phyloP scores from a whole-genome alignment of 2,797 vertebrate genomes.

The Pelodytes ibericus region DNA sequence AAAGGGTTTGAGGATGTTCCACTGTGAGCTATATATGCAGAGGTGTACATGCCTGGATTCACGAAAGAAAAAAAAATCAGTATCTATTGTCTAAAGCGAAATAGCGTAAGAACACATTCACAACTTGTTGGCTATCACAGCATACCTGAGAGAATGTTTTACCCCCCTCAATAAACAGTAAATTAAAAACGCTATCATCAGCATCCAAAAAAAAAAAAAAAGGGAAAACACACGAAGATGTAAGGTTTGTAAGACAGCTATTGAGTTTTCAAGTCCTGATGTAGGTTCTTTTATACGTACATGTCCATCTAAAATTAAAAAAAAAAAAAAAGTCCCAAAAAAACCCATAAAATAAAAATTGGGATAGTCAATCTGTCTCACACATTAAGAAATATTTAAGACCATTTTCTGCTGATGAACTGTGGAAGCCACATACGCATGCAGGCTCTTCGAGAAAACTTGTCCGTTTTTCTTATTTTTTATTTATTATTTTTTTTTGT shows the following conservation, averaged over 20 bases:
- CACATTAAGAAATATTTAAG: conserved; percentile 97
- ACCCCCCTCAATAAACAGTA: conserved; percentile 94
- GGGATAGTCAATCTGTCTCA: conserved; percentile 90
- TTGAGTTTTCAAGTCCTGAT: conserved; percentile 93
- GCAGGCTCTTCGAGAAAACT: conserved; percentile 91
- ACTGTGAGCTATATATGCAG: conserved; percentile 61
- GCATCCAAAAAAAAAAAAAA: conserved; percentile 81
- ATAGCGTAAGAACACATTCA: conserved; percentile 99
- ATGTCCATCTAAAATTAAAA: conserved; percentile 85
- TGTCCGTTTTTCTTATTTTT: neutral
- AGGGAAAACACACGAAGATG: conserved; percentile 79
- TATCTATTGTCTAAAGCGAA: conserved; percentile 82
- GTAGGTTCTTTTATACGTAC: conserved; percentile 87
- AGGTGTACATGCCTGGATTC: conserved; percentile 74
- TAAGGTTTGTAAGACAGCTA: conserved; percentile 92
- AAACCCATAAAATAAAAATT: too few species aligned
- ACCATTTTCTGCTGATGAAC: conserved; percentile 97
- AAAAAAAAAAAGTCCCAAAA: conserved; percentile 74
- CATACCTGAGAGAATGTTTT: conserved; percentile 99
- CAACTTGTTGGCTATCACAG: conserved; percentile 99
- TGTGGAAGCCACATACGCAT: conserved; percentile 92
- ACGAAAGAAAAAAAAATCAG: conserved; percentile 78
- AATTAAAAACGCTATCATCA: conserved; percentile 89
- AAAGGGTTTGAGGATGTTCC: conserved; percentile 71
- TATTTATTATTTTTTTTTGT: conserved; percentile 62